Evolutionary conservation across 2,113 vertebrate genomes (phyloP).

Genomic region (Dasypus novemcinctus): DNA sequence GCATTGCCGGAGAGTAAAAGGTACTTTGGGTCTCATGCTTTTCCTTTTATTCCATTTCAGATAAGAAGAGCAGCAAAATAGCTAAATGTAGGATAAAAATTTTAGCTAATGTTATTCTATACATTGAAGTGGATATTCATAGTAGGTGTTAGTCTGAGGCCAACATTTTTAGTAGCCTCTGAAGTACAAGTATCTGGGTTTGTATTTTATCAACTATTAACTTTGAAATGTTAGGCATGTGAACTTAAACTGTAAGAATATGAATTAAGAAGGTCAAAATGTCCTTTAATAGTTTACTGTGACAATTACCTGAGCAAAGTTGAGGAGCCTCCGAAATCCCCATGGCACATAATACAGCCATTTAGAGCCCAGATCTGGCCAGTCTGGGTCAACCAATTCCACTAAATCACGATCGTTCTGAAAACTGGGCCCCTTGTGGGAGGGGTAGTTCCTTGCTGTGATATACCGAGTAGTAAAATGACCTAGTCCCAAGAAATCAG

Average conservation of each 20-base stretch:
- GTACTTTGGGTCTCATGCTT: not conserved
- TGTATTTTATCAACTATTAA: not conserved
- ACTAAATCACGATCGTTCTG: constrained; percentile 89
- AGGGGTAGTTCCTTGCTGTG: constrained; percentile 86
- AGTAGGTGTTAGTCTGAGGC: not conserved
- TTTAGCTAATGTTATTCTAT: not conserved
- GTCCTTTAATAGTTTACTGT: not conserved
- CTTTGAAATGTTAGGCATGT: not conserved
- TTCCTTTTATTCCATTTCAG: not conserved
- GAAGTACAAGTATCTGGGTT: not conserved
- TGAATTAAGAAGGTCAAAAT: not conserved
- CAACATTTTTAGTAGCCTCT: not conserved
- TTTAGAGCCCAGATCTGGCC: constrained; percentile 91
- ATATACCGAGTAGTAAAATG: constrained; percentile 94
- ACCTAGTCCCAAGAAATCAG: constrained; percentile 93
- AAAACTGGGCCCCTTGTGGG: constrained; percentile 85
- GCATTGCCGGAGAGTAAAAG: not conserved
- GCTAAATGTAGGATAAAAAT: not conserved
- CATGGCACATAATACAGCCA: constrained; percentile 93
- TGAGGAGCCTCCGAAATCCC: constrained; percentile 93
- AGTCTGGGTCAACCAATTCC: constrained; percentile 92
- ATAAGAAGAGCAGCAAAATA: not conserved
- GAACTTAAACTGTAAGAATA: not conserved
- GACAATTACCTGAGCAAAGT: constrained; percentile 92
- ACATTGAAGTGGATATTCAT: not conserved